Percentiles rank a stretch among this genome's conserved stretches.
These are phyloP conservation scores for Belonocnema kinseyi DNA, from an alignment of 1,140 invertebrate genomes.

Conservation along the genomic window DNA sequence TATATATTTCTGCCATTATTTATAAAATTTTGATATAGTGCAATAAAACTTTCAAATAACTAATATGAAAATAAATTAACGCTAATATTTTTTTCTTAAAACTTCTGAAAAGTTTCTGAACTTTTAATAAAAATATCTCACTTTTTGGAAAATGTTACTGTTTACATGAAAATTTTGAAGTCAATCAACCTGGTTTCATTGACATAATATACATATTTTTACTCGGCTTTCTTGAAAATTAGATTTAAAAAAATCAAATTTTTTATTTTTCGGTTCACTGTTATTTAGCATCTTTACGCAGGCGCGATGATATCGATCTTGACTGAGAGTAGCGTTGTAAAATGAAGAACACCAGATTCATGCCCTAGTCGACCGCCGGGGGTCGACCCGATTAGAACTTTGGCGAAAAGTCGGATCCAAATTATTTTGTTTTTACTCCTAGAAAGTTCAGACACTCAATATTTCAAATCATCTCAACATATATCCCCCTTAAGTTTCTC, in stretches of 20 bases:
- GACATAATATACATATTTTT: not conserved
- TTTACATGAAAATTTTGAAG: too few species aligned
- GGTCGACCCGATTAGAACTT: conserved; percentile 45
- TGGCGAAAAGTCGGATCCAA: not conserved
- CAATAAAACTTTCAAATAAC: too few species aligned
- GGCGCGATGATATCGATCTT: conserved; percentile 64
- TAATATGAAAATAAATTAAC: too few species aligned
- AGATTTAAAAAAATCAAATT: not conserved
- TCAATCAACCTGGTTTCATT: not conserved
- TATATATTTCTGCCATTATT: too few species aligned
- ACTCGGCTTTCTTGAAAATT: not conserved
- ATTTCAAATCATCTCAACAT: too few species aligned
- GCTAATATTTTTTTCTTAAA: too few species aligned
- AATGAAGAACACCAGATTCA: conserved; percentile 51
- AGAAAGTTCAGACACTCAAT: not conserved
- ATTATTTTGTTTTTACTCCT: not conserved
- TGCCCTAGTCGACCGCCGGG: conserved; percentile 58
- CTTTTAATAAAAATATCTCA: too few species aligned
- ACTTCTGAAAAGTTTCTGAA: too few species aligned
- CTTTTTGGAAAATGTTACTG: too few species aligned
- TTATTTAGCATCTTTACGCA: conserved; percentile 47
- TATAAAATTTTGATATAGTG: too few species aligned
- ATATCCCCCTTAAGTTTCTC: too few species aligned
- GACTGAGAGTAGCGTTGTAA: conserved; percentile 50
- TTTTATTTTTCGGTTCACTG: not conserved